phyloP scores from a whole-genome alignment of 2,113 vertebrate species.

The Strix uralensis region DNA sequence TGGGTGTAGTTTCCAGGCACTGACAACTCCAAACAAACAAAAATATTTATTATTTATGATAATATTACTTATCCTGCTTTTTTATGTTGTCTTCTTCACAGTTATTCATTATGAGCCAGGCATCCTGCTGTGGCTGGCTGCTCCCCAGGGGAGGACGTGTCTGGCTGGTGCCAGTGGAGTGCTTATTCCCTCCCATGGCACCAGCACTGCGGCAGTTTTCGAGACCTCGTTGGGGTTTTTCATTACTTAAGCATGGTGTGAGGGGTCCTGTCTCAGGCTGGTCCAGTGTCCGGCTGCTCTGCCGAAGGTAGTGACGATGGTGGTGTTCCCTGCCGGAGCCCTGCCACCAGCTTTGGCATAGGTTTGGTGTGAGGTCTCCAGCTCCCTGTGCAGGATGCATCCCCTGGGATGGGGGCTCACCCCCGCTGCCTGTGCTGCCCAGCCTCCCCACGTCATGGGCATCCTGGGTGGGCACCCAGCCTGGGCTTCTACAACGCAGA shows the following conservation, averaged over 20 bases:
- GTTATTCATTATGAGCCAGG: background rate
- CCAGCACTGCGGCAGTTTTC: accelerated
- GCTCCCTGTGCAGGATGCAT: background rate
- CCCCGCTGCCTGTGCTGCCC: background rate
- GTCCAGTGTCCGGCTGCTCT: background rate
- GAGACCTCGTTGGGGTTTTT: background rate
- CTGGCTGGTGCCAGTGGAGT: background rate
- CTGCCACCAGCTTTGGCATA: background rate
- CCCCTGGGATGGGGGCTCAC: background rate
- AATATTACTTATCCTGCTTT: background rate
- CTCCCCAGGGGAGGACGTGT: background rate
- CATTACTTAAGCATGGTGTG: background rate
- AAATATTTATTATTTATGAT: background rate
- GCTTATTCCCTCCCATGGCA: background rate
- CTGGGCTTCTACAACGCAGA: background rate
- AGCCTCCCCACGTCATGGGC: accelerated
- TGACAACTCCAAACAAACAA: background rate
- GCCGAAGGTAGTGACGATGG: background rate
- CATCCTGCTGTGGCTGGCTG: accelerated
- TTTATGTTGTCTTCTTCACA: background rate
- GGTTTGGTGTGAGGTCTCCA: background rate
- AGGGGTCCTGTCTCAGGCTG: background rate
- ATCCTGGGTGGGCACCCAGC: accelerated
- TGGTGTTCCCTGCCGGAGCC: accelerated
- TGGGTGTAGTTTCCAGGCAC: background rate